Conservation (phyloP, 2,888 invertebrate species). For the Orchesellides sinensis region DNA sequence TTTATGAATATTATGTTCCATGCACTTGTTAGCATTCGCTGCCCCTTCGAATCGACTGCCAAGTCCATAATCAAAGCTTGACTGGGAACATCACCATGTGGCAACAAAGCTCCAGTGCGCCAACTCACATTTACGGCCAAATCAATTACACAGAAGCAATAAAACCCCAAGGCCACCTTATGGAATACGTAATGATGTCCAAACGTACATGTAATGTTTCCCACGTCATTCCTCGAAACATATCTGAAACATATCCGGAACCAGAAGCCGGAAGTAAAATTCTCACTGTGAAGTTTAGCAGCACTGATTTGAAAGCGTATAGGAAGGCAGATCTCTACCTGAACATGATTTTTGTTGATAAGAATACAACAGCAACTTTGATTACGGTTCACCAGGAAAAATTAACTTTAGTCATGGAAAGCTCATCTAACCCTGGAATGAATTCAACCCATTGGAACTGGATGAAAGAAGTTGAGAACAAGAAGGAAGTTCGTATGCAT, state of each 20-base stretch:
- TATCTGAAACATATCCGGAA: conserved; percentile 25
- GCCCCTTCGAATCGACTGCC: conserved; percentile 70
- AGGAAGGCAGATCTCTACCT: conserved; percentile 69
- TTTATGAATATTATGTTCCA: background rate
- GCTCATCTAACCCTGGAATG: too few relatives aligned
- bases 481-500: too few relatives aligned
- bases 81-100: conserved; percentile 69
- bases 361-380: conserved; percentile 68
- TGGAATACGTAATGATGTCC: conserved; percentile 66
- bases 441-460: conserved; percentile 54
- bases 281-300: conserved; percentile 66
- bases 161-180: conserved; percentile 68
- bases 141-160: conserved; percentile 67
- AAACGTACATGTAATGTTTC: conserved; percentile 64
- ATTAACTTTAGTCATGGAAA: conserved; percentile 68
- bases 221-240: conserved; percentile 26
- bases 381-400: conserved; percentile 71
- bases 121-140: conserved; percentile 65
- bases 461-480: conserved; percentile 38
- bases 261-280: conserved; percentile 9
- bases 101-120: conserved; percentile 52
- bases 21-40: conserved; percentile 58
- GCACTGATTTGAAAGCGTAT: conserved; percentile 65
- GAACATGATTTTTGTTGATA: conserved; percentile 71
- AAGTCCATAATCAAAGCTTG: conserved; percentile 66